Evolutionary conservation across 1,140 invertebrate genomes (phyloP), one percentile per base, ranked within the genome.

Genomic region (Venturia canescens): DNA sequence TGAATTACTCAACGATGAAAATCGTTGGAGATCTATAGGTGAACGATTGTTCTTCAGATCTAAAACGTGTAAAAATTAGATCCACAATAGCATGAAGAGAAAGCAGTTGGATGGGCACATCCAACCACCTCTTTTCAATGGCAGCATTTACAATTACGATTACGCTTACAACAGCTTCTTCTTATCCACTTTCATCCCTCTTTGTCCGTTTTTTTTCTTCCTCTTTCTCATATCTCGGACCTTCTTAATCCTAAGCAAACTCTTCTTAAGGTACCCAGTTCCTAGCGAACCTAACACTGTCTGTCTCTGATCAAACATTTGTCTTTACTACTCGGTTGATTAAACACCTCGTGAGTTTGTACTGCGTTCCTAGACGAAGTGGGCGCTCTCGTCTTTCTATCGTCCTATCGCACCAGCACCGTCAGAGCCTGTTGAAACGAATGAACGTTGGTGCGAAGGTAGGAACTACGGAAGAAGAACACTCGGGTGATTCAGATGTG

Each of bases 281-380:
- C 13, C 21, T 34, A 26, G 31, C 79, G 21, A 31, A 26, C 50
- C 80, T 80, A 75, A 44, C 78, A 76, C 79, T 76, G 84, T 80
- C 84, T 74, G 71, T 83, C 86, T 82, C 86, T 88, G 86, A 87
- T 87, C 87, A 89, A 89, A 89, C 87, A 89, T 88, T 89, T 89
- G 87, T 87, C 88, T 87, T 85, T 83, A 88, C 88, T 84, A 86
- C 87, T 88, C 86, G 86, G 82, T 84, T 88, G 87, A 89, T 89
- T 87, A 88, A 88, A 88, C 86, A 85, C 83, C 71, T 77, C 80
- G 82, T 74, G 79, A 84, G 85, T 88, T 88, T 87, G 78, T 84
- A 83, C 81, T 82, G 82, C 78, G 79, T 83, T 77, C 60, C 66
- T 13, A 80, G 38, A 66, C 60, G 60, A 23, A 63, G 60, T 26